Conservation (phyloP, 2,888 invertebrate species). For the Xylophagus ater region DNA sequence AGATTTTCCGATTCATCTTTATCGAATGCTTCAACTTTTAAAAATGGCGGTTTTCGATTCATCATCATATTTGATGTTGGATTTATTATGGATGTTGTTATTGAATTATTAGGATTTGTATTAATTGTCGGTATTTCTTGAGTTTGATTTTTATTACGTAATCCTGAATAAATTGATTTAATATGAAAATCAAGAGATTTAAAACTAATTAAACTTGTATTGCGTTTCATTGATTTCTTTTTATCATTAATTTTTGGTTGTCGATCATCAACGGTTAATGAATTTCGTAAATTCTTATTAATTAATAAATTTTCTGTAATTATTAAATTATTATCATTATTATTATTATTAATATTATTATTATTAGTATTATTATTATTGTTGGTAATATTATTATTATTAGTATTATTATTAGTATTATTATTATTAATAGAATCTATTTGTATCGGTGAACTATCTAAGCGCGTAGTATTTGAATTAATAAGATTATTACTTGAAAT, state of each 20-base stretch:
- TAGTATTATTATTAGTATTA: conserved; percentile 20
- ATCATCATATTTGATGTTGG: conserved; percentile 2
- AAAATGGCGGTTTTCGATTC: conserved; percentile 31
- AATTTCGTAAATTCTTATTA: conserved; percentile 1
- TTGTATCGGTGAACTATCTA: conserved; percentile 31
- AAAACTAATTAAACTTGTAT: conserved; percentile 31
- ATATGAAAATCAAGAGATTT: conserved; percentile 38
- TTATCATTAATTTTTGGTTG: not conserved
- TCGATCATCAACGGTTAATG: conserved; percentile 1
- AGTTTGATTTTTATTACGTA: conserved; percentile 24
- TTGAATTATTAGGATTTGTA: not conserved
- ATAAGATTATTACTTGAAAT: conserved; percentile 20
- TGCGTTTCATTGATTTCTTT: conserved; percentile 20
- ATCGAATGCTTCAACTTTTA: conserved; percentile 34
- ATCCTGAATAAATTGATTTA: conserved; percentile 35
- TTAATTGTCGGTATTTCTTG: conserved; percentile 5
- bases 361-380: not conserved
- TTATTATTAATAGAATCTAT: conserved; percentile 31
- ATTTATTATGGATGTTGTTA: conserved; percentile 8
- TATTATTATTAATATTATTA: conserved; percentile 9
- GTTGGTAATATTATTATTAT: conserved; percentile 18
- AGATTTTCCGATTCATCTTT: conserved; percentile 31
- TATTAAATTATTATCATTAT: conserved; percentile 7
- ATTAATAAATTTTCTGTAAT: too few relatives aligned
- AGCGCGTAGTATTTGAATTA: conserved; percentile 20